These are phyloP conservation scores for Malurus leucopterus DNA, from an alignment of 2,797 vertebrate species.

Conservation along the genomic window DNA sequence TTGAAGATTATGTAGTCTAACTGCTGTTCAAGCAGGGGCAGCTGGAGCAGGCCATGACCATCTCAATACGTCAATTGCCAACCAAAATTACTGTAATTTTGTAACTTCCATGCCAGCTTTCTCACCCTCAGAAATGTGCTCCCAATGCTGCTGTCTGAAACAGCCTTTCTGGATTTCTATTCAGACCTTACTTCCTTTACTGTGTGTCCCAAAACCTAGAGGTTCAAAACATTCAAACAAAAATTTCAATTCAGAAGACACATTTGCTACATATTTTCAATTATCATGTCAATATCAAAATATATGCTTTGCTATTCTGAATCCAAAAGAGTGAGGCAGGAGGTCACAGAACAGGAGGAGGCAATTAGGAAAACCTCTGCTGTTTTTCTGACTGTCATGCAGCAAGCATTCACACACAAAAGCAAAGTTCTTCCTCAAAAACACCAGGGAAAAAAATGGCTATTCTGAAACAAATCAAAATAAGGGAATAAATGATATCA, in stretches of 20 bases:
- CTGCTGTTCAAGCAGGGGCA: background rate
- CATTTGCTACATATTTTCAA: background rate
- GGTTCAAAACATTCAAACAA: background rate
- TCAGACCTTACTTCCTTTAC: background rate
- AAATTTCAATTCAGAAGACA: background rate
- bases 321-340: background rate
- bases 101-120: background rate
- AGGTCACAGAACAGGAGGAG: background rate
- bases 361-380: background rate
- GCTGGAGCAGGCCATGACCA: background rate
- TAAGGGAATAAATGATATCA: background rate
- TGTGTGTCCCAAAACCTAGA: background rate
- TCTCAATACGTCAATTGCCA: background rate
- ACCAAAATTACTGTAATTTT: background rate
- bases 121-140: background rate
- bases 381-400: background rate
- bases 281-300: background rate
- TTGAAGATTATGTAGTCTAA: background rate
- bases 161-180: background rate
- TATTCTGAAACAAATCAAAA: background rate
- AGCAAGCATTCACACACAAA: background rate
- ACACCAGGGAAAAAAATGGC: background rate
- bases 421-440: background rate
- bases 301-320: background rate
- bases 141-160: background rate